Evolutionary conservation across 2,888 invertebrate species (phyloP).

Genomic region (Tenthredo amoena): DNA sequence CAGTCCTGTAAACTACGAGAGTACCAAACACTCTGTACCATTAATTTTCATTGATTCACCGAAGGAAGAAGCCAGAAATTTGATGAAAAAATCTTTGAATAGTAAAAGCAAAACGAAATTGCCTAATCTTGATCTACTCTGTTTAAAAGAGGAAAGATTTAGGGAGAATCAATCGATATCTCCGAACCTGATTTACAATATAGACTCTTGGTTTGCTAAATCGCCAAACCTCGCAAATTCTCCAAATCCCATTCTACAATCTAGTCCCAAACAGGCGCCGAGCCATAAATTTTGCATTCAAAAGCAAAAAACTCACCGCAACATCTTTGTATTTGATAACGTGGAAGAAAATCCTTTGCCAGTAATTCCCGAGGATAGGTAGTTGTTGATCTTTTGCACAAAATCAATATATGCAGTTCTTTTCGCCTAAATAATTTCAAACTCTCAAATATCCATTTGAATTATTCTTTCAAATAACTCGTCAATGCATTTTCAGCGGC

Average conservation of each 20-base stretch:
- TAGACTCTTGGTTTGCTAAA: slow-evolving; percentile 59
- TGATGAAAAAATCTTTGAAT: neutral
- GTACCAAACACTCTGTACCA: neutral
- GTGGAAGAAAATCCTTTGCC: neutral
- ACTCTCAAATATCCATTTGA: neutral
- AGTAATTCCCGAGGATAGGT: neutral
- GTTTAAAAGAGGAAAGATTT: neutral
- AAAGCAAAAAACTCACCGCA: neutral
- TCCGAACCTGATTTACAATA: slow-evolving; percentile 65
- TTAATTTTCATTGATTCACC: neutral
- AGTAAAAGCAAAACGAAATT: neutral
- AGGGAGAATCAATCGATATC: slow-evolving; percentile 62
- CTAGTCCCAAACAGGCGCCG: neutral
- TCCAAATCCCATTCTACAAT: neutral
- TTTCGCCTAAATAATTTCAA: neutral
- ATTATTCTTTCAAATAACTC: neutral
- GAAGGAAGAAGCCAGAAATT: neutral
- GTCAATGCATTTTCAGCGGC: neutral
- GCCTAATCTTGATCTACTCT: slow-evolving; percentile 15
- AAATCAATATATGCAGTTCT: neutral
- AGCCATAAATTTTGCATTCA: neutral
- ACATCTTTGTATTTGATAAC: slow-evolving; percentile 22
- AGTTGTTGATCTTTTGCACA: neutral
- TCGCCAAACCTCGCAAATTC: slow-evolving; percentile 66
- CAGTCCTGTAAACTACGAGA: neutral